phyloP scores from a whole-genome alignment of 2,113 vertebrate species.

The Ginglymostoma cirratum region DNA sequence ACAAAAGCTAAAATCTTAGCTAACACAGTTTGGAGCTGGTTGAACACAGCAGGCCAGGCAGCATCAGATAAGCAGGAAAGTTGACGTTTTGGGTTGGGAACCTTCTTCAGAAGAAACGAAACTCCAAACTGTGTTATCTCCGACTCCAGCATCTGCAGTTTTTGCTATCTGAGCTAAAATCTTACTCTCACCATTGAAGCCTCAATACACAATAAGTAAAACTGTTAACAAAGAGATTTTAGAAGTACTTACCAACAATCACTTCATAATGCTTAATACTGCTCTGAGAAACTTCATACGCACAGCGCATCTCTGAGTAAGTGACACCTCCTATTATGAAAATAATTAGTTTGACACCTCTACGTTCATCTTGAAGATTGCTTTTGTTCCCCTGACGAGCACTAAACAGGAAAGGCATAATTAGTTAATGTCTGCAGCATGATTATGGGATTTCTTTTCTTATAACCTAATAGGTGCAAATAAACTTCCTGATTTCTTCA shows the following conservation, averaged over 20 bases:
- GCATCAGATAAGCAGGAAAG: no score
- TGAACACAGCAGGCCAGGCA: no score
- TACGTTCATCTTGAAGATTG: slow-evolving; percentile 66
- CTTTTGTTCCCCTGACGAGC: slow-evolving; percentile 64
- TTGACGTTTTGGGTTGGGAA: no score
- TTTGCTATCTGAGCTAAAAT: background rate
- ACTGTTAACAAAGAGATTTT: background rate
- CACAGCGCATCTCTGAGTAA: slow-evolving; percentile 82
- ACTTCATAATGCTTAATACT: slow-evolving; percentile 77
- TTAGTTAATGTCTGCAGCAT: background rate
- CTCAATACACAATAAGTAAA: background rate
- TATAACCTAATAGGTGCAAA: background rate
- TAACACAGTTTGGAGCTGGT: no score
- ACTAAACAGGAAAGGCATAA: slow-evolving; percentile 45
- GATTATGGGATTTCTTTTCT: background rate
- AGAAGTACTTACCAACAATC: slow-evolving; percentile 73
- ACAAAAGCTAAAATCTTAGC: background rate
- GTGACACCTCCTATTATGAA: slow-evolving; percentile 87
- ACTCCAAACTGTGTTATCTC: no score
- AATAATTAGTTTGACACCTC: slow-evolving; percentile 74
- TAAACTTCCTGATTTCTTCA: no score
- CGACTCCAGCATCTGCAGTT: no score
- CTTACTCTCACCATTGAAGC: background rate
- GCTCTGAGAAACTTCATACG: slow-evolving; percentile 81
- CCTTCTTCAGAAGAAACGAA: no score